phyloP scores from a whole-genome alignment of 2,888 invertebrate genomes.

The Drosophila paranaensis region DNA sequence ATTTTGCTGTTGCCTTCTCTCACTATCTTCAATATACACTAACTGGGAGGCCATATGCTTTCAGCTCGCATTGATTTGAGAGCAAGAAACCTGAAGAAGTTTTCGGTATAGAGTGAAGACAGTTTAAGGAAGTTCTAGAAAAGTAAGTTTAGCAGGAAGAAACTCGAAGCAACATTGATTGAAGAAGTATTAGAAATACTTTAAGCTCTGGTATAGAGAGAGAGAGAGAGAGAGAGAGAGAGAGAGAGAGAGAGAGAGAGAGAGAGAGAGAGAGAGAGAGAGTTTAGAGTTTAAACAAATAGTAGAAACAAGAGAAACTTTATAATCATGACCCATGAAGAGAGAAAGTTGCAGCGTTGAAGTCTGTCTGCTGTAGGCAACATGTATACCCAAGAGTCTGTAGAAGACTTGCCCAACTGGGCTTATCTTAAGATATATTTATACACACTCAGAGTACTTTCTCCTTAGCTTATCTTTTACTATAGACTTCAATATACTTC shows the following conservation, averaged over 20 bases:
- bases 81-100: neutral
- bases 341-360: neutral
- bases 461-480: neutral
- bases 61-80: neutral
- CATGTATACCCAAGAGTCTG: too few species aligned
- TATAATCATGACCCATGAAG: neutral
- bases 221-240: too few species aligned
- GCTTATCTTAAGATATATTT: neutral
- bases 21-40: slow-evolving; percentile 28
- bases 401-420: neutral
- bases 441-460: neutral
- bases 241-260: too few species aligned
- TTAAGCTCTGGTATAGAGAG: too few species aligned
- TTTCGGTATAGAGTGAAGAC: neutral
- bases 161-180: neutral
- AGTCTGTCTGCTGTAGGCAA: neutral
- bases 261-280: too few species aligned
- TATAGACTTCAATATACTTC: neutral
- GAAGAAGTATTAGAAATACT: neutral
- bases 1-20: slow-evolving; percentile 43
- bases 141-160: neutral
- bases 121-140: neutral
- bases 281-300: too few species aligned
- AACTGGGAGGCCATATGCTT: neutral
- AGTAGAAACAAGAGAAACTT: neutral